Percentiles rank a stretch among this genome's conserved stretches.
phyloP scores from a whole-genome alignment of 2,888 invertebrate species.

The Camponotus fellah region DNA sequence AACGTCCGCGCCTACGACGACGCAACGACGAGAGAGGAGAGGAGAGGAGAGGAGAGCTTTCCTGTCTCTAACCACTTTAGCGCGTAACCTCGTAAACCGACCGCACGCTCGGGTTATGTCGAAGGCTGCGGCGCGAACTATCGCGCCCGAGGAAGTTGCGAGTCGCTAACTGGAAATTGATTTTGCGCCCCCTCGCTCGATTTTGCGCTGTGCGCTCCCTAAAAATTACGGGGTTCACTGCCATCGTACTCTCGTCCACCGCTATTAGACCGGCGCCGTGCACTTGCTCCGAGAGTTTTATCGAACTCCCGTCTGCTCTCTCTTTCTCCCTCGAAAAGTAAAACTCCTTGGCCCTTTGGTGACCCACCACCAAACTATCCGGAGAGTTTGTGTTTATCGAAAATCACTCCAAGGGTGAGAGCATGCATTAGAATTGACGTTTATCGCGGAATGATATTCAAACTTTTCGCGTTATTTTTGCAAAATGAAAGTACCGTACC shows the following conservation, averaged over 20 bases:
- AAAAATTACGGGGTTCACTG: slow-evolving; percentile 64
- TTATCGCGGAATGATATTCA: background rate
- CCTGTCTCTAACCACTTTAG: slow-evolving; percentile 68
- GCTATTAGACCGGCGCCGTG: slow-evolving; percentile 36
- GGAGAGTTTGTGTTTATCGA: slow-evolving; percentile 20
- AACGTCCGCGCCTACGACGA: slow-evolving; percentile 41
- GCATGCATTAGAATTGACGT: slow-evolving; percentile 11
- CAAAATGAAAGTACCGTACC: background rate
- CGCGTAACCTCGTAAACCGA: slow-evolving; percentile 71
- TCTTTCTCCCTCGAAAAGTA: background rate
- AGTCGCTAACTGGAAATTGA: slow-evolving; percentile 68
- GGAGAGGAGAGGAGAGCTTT: slow-evolving; percentile 20
- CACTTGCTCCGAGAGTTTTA: slow-evolving; percentile 29
- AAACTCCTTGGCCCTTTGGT: background rate
- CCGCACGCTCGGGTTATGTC: slow-evolving; percentile 64
- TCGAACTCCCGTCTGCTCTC: slow-evolving; percentile 1
- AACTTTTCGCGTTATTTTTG: background rate
- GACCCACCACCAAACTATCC: background rate
- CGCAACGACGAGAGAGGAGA: slow-evolving; percentile 19
- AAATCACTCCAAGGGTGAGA: background rate
- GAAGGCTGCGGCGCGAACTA: slow-evolving; percentile 63
- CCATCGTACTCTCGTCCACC: background rate
- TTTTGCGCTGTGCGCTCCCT: slow-evolving; percentile 27
- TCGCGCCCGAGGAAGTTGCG: slow-evolving; percentile 63
- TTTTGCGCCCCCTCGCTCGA: slow-evolving; percentile 55